Percentiles rank a stretch among this genome's conserved stretches.
phyloP scores from a whole-genome alignment of 23 tunicate species.

The Trididemnum nubilum region DNA sequence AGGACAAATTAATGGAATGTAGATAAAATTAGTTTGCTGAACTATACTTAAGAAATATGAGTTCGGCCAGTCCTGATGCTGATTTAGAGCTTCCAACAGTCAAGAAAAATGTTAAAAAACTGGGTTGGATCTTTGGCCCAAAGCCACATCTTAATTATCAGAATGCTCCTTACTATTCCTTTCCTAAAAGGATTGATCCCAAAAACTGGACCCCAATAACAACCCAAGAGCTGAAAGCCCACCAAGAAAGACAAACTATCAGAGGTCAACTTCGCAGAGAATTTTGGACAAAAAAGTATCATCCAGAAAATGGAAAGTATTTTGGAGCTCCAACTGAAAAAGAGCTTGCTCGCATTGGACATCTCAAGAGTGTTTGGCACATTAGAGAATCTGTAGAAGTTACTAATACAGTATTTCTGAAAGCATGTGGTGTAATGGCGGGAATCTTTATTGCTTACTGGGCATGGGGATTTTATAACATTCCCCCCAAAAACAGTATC shows the following conservation, averaged over 20 bases:
- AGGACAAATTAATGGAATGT: too few species aligned
- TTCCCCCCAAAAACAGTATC: too few species aligned
- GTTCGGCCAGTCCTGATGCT: conserved; percentile 1
- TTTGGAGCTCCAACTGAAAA: conserved; percentile 45
- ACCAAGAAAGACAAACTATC: conserved; percentile 62
- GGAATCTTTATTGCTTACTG: too few species aligned
- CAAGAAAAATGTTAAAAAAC: not conserved
- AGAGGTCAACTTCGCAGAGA: conserved; percentile 75
- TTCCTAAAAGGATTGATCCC: conserved; percentile 76
- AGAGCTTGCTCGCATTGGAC: not conserved
- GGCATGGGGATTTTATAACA: too few species aligned
- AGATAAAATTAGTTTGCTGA: too few species aligned
- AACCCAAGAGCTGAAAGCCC: conserved; percentile 63
- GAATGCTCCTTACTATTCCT: conserved; percentile 24
- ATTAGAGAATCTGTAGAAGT: conserved; percentile 1
- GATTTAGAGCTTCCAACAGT: not conserved
- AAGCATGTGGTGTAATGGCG: not conserved
- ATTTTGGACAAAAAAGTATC: conserved; percentile 66
- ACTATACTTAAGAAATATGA: too few species aligned
- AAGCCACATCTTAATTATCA: conserved; percentile 49
- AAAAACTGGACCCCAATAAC: conserved; percentile 77
- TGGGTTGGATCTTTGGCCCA: not conserved
- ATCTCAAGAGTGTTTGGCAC: conserved; percentile 32
- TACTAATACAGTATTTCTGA: not conserved
- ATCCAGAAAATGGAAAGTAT: conserved; percentile 62